These are phyloP conservation scores for Amiota communis DNA, from an alignment of 2,888 invertebrate genomes.

Conservation along the genomic window DNA sequence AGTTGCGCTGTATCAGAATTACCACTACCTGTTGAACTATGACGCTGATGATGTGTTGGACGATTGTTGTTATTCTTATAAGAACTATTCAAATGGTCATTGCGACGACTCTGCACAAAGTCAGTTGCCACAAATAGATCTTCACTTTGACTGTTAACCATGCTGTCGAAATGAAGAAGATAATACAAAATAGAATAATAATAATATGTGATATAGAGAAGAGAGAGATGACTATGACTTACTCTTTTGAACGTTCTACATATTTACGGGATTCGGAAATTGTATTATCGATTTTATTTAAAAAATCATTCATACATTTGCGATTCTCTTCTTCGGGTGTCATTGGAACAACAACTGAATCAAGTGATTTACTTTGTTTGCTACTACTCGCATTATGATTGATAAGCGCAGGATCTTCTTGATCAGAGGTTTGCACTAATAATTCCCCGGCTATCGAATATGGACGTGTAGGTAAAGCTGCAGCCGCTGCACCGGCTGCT, in stretches of 20 bases:
- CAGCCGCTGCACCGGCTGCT: slow-evolving; percentile 48
- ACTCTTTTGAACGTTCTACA: slow-evolving; percentile 89
- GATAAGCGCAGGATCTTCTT: slow-evolving; percentile 56
- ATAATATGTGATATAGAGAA: too few species aligned
- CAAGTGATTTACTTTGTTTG: slow-evolving; percentile 72
- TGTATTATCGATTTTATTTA: slow-evolving; percentile 87
- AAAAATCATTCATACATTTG: slow-evolving; percentile 84
- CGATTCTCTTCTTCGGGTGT: slow-evolving; percentile 84
- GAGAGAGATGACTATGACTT: slow-evolving; percentile 74
- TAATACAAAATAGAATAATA: neutral
- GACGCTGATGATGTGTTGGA: slow-evolving; percentile 62
- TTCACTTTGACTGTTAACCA: slow-evolving; percentile 70
- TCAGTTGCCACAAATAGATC: slow-evolving; percentile 66
- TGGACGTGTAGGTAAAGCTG: slow-evolving; percentile 74
- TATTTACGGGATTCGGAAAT: slow-evolving; percentile 88
- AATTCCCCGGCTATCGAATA: slow-evolving; percentile 76
- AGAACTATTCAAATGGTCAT: slow-evolving; percentile 66
- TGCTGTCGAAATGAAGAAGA: slow-evolving; percentile 47
- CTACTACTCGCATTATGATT: slow-evolving; percentile 60
- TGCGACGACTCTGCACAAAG: slow-evolving; percentile 62
- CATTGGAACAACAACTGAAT: slow-evolving; percentile 75
- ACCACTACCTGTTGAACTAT: slow-evolving; percentile 75
- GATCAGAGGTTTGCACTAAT: slow-evolving; percentile 57
- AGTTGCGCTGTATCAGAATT: slow-evolving; percentile 73
- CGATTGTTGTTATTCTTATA: slow-evolving; percentile 66